Percentiles rank a stretch among this genome's conserved stretches.
These are phyloP conservation scores for Oophaga sylvatica DNA, from an alignment of 2,797 vertebrate genomes.

Conservation along the genomic window DNA sequence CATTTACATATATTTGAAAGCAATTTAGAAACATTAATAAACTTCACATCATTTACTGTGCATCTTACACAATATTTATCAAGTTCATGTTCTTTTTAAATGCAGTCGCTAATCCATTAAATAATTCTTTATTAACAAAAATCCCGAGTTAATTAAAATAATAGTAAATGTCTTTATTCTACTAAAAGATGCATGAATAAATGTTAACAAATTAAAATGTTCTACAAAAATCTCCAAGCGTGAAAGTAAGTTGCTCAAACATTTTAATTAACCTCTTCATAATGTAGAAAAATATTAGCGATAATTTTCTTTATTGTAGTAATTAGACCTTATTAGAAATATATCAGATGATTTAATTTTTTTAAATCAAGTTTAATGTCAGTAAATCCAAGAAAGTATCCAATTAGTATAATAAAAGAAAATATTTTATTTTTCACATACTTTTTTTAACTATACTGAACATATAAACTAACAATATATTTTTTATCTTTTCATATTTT, in stretches of 20 bases:
- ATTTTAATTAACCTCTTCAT: constrained; percentile 25
- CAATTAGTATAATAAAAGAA: neutral
- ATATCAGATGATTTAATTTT: neutral
- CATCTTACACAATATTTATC: constrained; percentile 9
- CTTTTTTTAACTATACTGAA: neutral
- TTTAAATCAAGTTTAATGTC: neutral
- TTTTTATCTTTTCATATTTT: neutral
- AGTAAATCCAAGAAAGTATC: neutral
- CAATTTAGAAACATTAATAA: constrained; percentile 26
- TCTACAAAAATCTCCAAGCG: neutral
- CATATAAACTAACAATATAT: neutral
- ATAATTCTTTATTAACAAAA: constrained; percentile 11
- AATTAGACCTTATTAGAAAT: neutral
- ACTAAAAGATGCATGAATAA: constrained; percentile 20
- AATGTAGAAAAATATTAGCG: neutral
- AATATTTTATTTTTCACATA: neutral
- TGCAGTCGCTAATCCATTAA: constrained; percentile 6
- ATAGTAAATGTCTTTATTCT: constrained; percentile 33
- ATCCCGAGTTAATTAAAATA: constrained; percentile 22
- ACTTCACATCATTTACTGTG: constrained; percentile 13
- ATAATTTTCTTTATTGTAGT: constrained; percentile 1
- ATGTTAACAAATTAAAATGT: constrained; percentile 20
- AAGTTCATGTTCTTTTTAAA: constrained; percentile 8
- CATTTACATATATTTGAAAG: constrained; percentile 48
- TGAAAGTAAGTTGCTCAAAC: constrained; percentile 10